These are phyloP conservation scores for Aselliscus stoliczkanus DNA, from an alignment of 2,797 vertebrate species.

Conservation along the genomic window DNA sequence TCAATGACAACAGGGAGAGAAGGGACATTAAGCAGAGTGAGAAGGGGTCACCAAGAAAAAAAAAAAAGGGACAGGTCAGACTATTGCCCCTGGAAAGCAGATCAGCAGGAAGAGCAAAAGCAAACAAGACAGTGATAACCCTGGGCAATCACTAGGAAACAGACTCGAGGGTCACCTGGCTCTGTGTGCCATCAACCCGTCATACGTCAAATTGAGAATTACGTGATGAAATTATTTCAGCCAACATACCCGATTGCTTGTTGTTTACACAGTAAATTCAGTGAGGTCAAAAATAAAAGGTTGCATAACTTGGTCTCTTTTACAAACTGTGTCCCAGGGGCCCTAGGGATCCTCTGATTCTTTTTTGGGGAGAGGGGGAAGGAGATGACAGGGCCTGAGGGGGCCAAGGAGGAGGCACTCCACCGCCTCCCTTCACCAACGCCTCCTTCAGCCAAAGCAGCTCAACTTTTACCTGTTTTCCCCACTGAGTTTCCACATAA, in stretches of 20 bases:
- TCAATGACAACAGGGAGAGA: background rate
- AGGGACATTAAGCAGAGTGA: background rate
- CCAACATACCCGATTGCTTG: background rate
- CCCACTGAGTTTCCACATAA: background rate
- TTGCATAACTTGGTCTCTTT: background rate
- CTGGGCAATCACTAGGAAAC: background rate
- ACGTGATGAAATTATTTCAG: slow-evolving; percentile 33
- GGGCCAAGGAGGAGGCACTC: background rate
- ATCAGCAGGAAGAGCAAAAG: background rate
- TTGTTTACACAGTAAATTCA: background rate
- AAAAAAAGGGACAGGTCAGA: background rate
- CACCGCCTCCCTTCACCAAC: background rate
- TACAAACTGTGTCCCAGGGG: background rate
- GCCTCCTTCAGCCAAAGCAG: background rate
- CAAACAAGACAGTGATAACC: background rate
- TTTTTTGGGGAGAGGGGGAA: background rate
- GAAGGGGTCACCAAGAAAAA: background rate
- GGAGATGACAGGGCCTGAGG: background rate
- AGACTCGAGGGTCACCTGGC: background rate
- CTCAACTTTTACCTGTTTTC: background rate
- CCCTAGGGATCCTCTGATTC: background rate
- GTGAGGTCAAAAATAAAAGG: background rate
- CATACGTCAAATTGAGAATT: background rate
- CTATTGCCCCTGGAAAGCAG: background rate
- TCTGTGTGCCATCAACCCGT: background rate